phyloP scores from a whole-genome alignment of 2,888 invertebrate species.

The Aspidapion aeneum region DNA sequence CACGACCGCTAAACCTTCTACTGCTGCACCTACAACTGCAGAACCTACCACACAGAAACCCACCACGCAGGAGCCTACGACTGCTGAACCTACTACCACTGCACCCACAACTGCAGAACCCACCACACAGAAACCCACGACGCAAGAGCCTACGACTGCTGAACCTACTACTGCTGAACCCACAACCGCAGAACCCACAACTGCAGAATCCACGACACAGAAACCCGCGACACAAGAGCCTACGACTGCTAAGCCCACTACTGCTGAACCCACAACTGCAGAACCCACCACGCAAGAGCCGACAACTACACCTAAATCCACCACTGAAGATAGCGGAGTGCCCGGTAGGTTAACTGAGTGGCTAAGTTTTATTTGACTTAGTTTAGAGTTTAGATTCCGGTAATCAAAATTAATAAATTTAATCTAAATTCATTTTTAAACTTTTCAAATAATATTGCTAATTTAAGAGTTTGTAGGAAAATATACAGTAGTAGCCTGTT shows the following conservation, averaged over 20 bases:
- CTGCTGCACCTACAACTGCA: constrained; percentile 7
- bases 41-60: constrained; percentile 16
- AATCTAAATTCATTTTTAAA: no score
- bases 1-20: constrained; percentile 7
- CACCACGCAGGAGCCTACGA: constrained; percentile 4
- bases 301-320: no score
- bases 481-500: no score
- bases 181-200: not conserved
- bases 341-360: no score
- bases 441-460: no score
- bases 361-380: no score
- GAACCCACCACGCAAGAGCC: no score
- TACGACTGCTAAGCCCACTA: not conserved
- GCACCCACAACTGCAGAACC: not conserved
- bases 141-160: constrained; percentile 12
- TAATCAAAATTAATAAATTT: no score
- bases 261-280: no score
- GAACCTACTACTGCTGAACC: constrained; percentile 6
- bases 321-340: no score
- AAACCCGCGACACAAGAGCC: constrained; percentile 5
- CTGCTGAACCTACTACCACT: not conserved
- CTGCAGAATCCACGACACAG: constrained; percentile 16
- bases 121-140: constrained; percentile 5
- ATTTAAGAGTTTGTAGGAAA: no score
- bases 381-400: no score